Percentiles rank a stretch among this genome's conserved stretches.
Conservation (phyloP, 2,888 invertebrate genomes). For the Ophion costatus region DNA sequence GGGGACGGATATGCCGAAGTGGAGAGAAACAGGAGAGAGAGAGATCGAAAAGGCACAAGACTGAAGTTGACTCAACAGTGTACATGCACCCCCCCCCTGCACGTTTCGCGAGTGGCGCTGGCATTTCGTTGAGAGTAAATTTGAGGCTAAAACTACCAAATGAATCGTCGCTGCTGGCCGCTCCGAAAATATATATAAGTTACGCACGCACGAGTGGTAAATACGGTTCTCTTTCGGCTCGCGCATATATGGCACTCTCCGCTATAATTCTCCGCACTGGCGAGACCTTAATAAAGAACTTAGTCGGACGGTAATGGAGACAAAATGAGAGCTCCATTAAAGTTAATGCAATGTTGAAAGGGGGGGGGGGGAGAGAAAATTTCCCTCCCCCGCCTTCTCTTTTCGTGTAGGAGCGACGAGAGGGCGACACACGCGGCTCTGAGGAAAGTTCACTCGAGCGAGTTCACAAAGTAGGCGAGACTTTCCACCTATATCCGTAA, state of each 20-base stretch:
- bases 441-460: slow-evolving; percentile 59
- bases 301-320: slow-evolving; percentile 63
- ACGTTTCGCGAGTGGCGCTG: background rate
- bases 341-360: slow-evolving; percentile 58
- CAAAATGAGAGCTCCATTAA: slow-evolving; percentile 67
- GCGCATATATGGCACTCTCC: slow-evolving; percentile 51
- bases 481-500: slow-evolving; percentile 61
- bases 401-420: slow-evolving; percentile 35
- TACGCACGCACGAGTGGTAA: background rate
- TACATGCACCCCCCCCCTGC: background rate
- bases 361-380: slow-evolving; percentile 4
- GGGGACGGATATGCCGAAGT: background rate
- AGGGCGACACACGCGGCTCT: slow-evolving; percentile 16
- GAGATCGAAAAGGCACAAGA: background rate
- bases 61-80: background rate
- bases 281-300: slow-evolving; percentile 65
- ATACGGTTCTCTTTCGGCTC: slow-evolving; percentile 31
- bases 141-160: slow-evolving; percentile 58
- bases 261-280: slow-evolving; percentile 58
- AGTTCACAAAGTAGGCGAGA: slow-evolving; percentile 70
- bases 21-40: background rate
- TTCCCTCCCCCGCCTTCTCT: background rate
- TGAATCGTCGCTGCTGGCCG: slow-evolving; percentile 52
- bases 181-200: slow-evolving; percentile 28
- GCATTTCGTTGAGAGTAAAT: slow-evolving; percentile 38